phyloP scores from a whole-genome alignment of 2,113 vertebrate genomes.

The Eudyptes chrysolophus region DNA sequence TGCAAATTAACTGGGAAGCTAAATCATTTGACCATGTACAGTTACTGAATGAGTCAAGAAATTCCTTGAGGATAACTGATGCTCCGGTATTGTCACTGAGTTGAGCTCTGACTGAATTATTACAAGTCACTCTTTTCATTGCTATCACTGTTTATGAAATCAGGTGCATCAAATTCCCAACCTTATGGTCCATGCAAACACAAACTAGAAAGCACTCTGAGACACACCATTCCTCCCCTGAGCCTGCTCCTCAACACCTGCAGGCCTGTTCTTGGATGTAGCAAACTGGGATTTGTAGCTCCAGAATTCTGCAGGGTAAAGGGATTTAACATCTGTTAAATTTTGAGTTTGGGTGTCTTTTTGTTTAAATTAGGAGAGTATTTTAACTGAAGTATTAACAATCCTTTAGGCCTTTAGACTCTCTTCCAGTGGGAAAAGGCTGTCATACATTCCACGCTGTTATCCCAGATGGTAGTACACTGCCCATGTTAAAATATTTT shows the following conservation, averaged over 20 bases:
- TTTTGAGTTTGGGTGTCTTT: constrained; percentile 26
- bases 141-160: not conserved
- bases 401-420: not conserved
- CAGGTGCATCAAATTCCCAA: not conserved
- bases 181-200: not conserved
- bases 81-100: not conserved
- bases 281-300: not conserved
- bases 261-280: not conserved
- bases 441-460: not conserved
- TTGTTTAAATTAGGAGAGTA: not conserved
- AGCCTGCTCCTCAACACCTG: not conserved
- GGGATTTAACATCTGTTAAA: constrained; percentile 18
- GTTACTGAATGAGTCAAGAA: not conserved
- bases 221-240: not conserved
- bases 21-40: not conserved
- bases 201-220: constrained; percentile 4
- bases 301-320: constrained; percentile 35
- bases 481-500: constrained; percentile 29
- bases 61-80: not conserved
- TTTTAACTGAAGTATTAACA: constrained; percentile 53
- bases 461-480: not conserved
- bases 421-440: constrained; percentile 17
- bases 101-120: not conserved
- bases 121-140: not conserved
- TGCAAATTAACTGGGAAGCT: not conserved